Evolutionary conservation across 2,888 invertebrate species (phyloP).

Genomic region (Beris chalybata): DNA sequence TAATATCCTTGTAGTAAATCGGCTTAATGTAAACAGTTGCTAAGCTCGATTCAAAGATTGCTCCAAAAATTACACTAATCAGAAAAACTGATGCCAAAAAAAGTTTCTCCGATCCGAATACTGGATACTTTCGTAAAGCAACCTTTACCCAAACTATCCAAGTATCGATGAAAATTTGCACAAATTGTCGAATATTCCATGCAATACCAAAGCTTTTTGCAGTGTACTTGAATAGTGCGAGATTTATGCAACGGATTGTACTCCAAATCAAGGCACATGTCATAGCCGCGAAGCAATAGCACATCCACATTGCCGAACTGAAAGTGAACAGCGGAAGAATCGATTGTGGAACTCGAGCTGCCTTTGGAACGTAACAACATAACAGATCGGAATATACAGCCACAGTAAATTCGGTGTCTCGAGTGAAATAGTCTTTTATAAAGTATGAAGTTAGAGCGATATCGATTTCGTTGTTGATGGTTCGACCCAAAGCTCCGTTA

Average conservation of each 20-base stretch:
- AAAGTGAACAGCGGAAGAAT: constrained; percentile 53
- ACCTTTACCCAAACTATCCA: constrained; percentile 53
- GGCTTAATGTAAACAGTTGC: constrained; percentile 55
- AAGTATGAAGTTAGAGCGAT: constrained; percentile 54
- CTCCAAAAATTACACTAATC: constrained; percentile 54
- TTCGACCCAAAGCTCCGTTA: constrained; percentile 52
- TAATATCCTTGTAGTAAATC: constrained; percentile 53
- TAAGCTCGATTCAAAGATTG: constrained; percentile 55
- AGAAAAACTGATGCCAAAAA: constrained; percentile 52
- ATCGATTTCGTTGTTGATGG: constrained; percentile 50
- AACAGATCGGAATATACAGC: constrained; percentile 54
- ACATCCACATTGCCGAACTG: constrained; percentile 50
- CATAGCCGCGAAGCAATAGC: constrained; percentile 45
- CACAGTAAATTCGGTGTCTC: constrained; percentile 51
- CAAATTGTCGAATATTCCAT: constrained; percentile 39
- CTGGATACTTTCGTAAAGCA: constrained; percentile 50
- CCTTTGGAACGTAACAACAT: constrained; percentile 55
- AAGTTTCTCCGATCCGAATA: constrained; percentile 51
- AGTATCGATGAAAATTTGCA: constrained; percentile 49
- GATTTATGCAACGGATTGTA: constrained; percentile 39
- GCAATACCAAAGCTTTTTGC: too few relatives aligned
- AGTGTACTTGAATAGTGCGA: neutral
- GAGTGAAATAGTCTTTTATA: constrained; percentile 54
- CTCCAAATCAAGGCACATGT: constrained; percentile 48
- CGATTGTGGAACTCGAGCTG: constrained; percentile 53